Evolutionary conservation across 2,113 vertebrate genomes (phyloP).

Genomic region (Chionodraco myersi): DNA sequence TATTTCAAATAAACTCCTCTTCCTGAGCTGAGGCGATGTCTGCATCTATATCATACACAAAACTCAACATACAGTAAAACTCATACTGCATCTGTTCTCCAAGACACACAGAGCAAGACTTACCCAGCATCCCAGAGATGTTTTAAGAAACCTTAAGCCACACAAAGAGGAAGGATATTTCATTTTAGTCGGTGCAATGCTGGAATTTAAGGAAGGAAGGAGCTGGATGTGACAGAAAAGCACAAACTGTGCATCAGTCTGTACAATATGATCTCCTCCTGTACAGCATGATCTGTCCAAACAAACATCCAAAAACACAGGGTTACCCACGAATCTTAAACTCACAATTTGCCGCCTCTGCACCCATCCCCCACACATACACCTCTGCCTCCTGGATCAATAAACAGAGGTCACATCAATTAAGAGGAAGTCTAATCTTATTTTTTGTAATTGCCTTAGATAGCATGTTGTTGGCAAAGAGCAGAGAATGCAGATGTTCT

Average conservation of each 20-base stretch:
- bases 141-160: neutral
- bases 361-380: conserved; percentile 39
- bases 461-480: conserved; percentile 34
- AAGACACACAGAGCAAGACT: neutral
- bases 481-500: conserved; percentile 29
- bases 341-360: conserved; percentile 2
- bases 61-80: conserved; percentile 1
- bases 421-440: conserved; percentile 63
- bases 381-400: conserved; percentile 66
- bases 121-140: neutral
- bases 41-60: neutral
- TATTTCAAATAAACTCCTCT: neutral
- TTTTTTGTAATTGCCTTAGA: conserved; percentile 66
- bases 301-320: neutral
- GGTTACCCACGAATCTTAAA: neutral
- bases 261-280: conserved; percentile 12
- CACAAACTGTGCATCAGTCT: neutral
- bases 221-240: neutral
- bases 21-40: neutral
- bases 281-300: conserved; percentile 6
- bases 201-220: neutral
- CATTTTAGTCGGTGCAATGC: neutral
- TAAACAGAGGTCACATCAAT: conserved; percentile 69
- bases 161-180: neutral
- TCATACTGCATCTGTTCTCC: neutral